Evolutionary conservation across 2,888 invertebrate species (phyloP), one percentile per base, ranked within the genome.

Genomic region (Philonicus albiceps): DNA sequence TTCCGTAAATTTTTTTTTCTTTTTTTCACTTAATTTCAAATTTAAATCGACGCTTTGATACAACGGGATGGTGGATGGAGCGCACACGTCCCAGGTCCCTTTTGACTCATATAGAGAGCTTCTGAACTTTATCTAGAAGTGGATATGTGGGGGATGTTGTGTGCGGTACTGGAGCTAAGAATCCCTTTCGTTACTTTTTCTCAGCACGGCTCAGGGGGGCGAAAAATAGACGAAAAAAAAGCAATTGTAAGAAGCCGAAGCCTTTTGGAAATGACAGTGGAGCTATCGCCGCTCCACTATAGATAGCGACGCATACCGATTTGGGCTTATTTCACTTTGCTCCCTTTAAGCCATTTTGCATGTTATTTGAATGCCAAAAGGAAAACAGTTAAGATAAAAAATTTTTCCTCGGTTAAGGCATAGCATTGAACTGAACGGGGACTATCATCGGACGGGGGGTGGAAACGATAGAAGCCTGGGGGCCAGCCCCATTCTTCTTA

Each of bases 311-410:
- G 64, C 74, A 80, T 85, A 86, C 88, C 34, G 87, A 87, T 83
- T 86, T 88, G 87, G 87, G 88, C 88, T 88, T 88, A 88, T 87
- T 86, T 86, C 87, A 88, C 88, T 88, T 87, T 87, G 87, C 87
- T 88, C 87, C 87, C 87, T 88, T 88, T 88, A 89, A 89, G 88
- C 88, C 88, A 88, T 88, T 89, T 89, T 89, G 88, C 89, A 88
- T 88, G 88, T 88, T 88, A 89, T 89, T 89, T 89, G 88, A 89
- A 89, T 89, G 88, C 88, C 88, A 88, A 89, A 88, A 88, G 88
- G 87, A 85, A 85, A 85, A 55, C 75, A 85, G 85, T 75, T 55
- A 85, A 75, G 84, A 84, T 84, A 84, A 84, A n/a, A 84, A 84
- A 73, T 73, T 84, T 84, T 43, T 84, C 31, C 73, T 73, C 43